Conservation (phyloP, 2,888 invertebrate genomes). For the Drosophila buzzatii region DNA sequence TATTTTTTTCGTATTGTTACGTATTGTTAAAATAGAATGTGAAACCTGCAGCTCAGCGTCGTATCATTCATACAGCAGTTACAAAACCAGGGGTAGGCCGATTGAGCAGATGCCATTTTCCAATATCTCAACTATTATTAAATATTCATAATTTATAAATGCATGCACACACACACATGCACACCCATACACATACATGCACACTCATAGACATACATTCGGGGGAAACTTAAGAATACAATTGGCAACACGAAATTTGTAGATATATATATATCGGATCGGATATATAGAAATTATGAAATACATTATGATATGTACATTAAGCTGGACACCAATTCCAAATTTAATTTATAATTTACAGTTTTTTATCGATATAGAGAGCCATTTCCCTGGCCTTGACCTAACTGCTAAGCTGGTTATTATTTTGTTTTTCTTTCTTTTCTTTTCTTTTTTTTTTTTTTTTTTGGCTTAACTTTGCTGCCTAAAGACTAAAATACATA, state of each 20-base stretch:
- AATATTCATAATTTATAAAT: conserved; percentile 6
- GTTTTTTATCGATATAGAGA: background rate
- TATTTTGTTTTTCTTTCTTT: background rate
- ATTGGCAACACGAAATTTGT: conserved; percentile 29
- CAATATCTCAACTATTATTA: background rate
- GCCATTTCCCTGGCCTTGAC: conserved; percentile 11
- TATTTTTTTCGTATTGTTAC: conserved; percentile 16
- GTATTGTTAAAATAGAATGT: conserved; percentile 30
- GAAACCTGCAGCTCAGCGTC: conserved; percentile 31
- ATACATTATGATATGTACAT: conserved; percentile 38
- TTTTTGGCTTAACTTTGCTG: conserved; percentile 22
- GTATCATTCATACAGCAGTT: background rate
- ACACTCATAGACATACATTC: background rate
- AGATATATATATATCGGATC: conserved; percentile 13
- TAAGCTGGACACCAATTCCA: conserved; percentile 7
- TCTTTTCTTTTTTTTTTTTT: no score
- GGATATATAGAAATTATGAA: conserved; percentile 8
- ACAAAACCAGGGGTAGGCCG: conserved; percentile 11
- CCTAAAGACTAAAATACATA: conserved; percentile 19
- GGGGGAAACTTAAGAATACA: conserved; percentile 6
- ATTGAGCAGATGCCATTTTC: conserved; percentile 8
- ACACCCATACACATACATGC: background rate
- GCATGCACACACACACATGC: background rate
- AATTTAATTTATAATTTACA: background rate
- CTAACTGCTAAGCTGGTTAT: background rate